These are phyloP conservation scores for Eupithecia vulgata DNA, from an alignment of 2,888 invertebrate genomes.

Conservation along the genomic window DNA sequence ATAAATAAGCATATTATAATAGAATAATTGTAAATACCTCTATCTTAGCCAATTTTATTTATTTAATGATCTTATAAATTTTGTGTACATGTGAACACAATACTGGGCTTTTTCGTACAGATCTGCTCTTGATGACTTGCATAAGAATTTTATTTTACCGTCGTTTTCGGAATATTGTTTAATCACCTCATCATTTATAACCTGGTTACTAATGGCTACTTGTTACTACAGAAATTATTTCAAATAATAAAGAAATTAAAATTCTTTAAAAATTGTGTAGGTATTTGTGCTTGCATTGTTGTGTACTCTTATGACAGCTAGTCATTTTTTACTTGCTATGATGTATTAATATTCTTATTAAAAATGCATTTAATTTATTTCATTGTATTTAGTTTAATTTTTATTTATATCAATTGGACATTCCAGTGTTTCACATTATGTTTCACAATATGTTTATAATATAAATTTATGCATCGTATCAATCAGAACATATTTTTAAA, in stretches of 20 bases:
- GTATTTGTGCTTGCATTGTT: slow-evolving; percentile 44
- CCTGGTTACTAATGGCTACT: neutral
- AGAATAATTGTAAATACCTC: neutral
- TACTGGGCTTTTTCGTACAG: neutral
- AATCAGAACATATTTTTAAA: neutral
- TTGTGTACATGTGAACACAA: neutral
- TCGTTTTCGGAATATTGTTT: neutral
- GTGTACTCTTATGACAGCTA: slow-evolving; percentile 49
- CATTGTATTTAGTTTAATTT: slow-evolving; percentile 16
- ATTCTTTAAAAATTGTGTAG: neutral
- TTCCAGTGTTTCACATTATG: slow-evolving; percentile 4
- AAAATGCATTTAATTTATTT: no score
- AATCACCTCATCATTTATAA: neutral
- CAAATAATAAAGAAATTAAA: neutral
- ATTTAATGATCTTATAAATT: neutral
- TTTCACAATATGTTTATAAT: neutral
- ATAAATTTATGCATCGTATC: neutral
- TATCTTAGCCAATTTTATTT: slow-evolving; percentile 11
- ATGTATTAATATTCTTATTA: slow-evolving; percentile 12
- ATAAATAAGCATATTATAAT: neutral
- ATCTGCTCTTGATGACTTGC: neutral
- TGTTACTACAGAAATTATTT: neutral
- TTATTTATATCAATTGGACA: neutral
- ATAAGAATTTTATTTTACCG: neutral
- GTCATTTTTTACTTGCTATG: slow-evolving; percentile 45